Conservation (phyloP, 2,797 vertebrate genomes). For the Zalophus californianus region DNA sequence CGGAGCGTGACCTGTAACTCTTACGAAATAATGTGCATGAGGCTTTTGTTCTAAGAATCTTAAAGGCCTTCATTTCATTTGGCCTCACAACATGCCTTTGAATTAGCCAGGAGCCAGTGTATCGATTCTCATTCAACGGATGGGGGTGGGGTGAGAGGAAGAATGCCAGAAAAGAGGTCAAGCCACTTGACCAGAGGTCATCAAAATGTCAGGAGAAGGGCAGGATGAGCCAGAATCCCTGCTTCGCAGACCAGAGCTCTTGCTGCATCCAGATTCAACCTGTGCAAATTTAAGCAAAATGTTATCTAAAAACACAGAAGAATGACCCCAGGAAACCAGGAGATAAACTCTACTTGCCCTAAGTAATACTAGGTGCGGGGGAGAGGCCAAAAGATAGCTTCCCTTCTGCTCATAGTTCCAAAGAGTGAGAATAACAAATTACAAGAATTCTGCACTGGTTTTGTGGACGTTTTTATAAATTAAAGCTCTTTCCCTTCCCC, state of each 20-base stretch:
- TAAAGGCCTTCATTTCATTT: conserved; percentile 47
- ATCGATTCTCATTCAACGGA: conserved; percentile 34
- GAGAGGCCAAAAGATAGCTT: not conserved
- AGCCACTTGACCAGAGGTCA: conserved; percentile 47
- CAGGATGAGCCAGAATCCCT: not conserved
- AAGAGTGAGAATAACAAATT: conserved; percentile 29
- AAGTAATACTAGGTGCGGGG: not conserved
- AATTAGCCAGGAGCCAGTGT: conserved; percentile 4
- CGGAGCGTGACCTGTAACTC: conserved; percentile 20
- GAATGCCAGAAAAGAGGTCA: not conserved
- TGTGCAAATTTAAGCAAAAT: conserved; percentile 55
- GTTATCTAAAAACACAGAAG: conserved; percentile 10
- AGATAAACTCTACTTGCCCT: conserved; percentile 38
- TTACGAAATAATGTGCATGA: conserved; percentile 18
- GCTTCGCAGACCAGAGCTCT: not conserved
- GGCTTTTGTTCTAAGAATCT: conserved; percentile 60
- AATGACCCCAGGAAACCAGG: conserved; percentile 10
- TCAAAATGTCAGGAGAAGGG: conserved; percentile 6
- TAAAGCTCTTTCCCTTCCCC: not conserved
- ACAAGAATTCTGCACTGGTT: not conserved
- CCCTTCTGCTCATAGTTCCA: conserved; percentile 7
- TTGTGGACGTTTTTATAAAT: not conserved
- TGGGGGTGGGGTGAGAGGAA: not conserved
- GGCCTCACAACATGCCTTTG: conserved; percentile 44
- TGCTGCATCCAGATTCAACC: conserved; percentile 23